phyloP scores from a whole-genome alignment of 2,888 invertebrate species.

The Eudiplozoon nipponicum region DNA sequence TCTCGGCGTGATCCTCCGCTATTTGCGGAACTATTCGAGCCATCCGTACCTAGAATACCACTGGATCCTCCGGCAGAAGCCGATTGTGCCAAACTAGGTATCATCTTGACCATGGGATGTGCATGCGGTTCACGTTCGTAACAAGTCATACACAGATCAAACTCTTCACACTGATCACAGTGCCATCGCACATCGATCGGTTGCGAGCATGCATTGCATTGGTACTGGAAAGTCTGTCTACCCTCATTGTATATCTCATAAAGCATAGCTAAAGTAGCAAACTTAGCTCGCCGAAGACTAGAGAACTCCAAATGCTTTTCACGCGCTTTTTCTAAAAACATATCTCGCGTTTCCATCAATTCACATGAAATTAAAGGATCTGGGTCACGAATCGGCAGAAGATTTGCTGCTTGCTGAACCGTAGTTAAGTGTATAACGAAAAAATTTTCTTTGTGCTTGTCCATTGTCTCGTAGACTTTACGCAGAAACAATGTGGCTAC shows the following conservation, averaged over 20 bases:
- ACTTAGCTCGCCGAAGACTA: slow-evolving; percentile 61
- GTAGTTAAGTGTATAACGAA: slow-evolving; percentile 89
- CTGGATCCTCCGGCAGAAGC: slow-evolving; percentile 56
- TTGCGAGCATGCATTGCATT: slow-evolving; percentile 87
- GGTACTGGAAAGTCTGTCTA: slow-evolving; percentile 64
- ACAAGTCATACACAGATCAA: slow-evolving; percentile 75
- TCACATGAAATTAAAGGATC: slow-evolving; percentile 65
- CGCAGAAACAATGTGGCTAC: too few relatives aligned
- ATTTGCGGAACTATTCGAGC: too few relatives aligned
- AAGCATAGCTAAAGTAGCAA: slow-evolving; percentile 74
- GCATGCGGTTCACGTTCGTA: slow-evolving; percentile 68
- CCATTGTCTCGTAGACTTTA: slow-evolving; percentile 23
- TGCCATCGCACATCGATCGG: slow-evolving; percentile 46
- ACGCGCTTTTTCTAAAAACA: slow-evolving; percentile 76
- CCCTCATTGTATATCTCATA: slow-evolving; percentile 94
- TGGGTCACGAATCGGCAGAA: slow-evolving; percentile 66
- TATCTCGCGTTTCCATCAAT: slow-evolving; percentile 95
- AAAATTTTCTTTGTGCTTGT: slow-evolving; percentile 37
- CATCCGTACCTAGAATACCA: too few relatives aligned
- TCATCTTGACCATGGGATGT: slow-evolving; percentile 81
- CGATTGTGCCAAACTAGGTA: slow-evolving; percentile 70
- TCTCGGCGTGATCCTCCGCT: too few relatives aligned
- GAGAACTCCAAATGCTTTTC: slow-evolving; percentile 96
- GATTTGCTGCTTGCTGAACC: slow-evolving; percentile 58
- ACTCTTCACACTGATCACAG: slow-evolving; percentile 79